Percentiles rank a stretch among this genome's conserved stretches.
Conservation (phyloP, 2,888 invertebrate species). For the Sisyra nigra region DNA sequence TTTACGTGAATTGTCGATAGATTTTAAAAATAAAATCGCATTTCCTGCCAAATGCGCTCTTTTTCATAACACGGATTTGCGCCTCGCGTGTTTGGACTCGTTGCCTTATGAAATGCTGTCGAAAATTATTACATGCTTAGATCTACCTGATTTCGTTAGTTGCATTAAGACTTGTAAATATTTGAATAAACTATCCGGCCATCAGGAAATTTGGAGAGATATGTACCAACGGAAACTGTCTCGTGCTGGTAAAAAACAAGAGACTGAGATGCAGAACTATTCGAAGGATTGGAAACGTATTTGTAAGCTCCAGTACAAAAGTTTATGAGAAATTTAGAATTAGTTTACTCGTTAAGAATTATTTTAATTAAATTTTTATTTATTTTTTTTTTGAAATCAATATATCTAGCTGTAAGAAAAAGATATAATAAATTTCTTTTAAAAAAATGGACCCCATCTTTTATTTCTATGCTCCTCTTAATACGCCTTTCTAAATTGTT, state of each 20-base stretch:
- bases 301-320: slow-evolving; percentile 10
- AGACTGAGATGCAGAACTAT: slow-evolving; percentile 6
- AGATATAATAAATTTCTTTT: no score
- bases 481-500: no score
- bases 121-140: slow-evolving; percentile 19
- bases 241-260: no score
- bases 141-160: slow-evolving; percentile 13
- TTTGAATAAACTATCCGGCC: slow-evolving; percentile 16
- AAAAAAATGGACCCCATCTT: no score
- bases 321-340: slow-evolving; percentile 9
- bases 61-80: slow-evolving; percentile 9
- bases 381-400: no score
- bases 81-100: slow-evolving; percentile 21
- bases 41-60: slow-evolving; percentile 19
- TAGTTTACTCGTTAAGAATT: slow-evolving; percentile 11
- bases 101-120: slow-evolving; percentile 26
- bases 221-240: slow-evolving; percentile 1
- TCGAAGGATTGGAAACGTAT: no score
- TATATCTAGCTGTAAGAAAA: no score
- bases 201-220: slow-evolving; percentile 14
- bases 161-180: slow-evolving; percentile 17
- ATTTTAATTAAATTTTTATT: slow-evolving; percentile 2
- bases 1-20: slow-evolving; percentile 19
- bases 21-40: slow-evolving; percentile 21
- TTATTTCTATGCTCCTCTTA: no score